Evolutionary conservation across 2,888 invertebrate genomes (phyloP).

Genomic region (Macaria notata): DNA sequence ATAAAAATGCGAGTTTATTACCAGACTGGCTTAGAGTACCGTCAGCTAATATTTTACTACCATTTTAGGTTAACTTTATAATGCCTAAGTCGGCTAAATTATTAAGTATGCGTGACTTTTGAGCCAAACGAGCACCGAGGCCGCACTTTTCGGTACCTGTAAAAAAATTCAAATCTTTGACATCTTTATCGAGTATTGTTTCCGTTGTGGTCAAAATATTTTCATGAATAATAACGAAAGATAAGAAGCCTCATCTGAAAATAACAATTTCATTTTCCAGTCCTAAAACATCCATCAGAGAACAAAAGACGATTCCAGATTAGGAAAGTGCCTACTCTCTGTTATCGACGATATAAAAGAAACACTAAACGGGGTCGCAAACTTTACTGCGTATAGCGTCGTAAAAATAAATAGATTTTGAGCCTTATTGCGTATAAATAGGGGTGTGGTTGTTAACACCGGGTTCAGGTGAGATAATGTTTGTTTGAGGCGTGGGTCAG

Average conservation of each 20-base stretch:
- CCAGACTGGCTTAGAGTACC: neutral
- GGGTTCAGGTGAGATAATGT: slow-evolving; percentile 35
- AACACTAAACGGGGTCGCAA: slow-evolving; percentile 32
- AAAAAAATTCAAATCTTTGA: no score
- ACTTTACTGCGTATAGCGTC: slow-evolving; percentile 28
- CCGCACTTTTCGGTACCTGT: no score
- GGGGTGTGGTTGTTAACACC: slow-evolving; percentile 25
- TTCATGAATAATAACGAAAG: no score
- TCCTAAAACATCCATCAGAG: slow-evolving; percentile 10
- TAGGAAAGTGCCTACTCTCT: slow-evolving; percentile 25
- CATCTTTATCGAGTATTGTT: no score
- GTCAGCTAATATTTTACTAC: no score
- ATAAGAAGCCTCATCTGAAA: no score
- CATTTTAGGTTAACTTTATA: no score
- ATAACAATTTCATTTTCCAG: neutral
- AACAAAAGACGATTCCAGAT: slow-evolving; percentile 21
- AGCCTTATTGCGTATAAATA: slow-evolving; percentile 30
- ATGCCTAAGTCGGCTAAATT: no score
- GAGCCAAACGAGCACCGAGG: no score
- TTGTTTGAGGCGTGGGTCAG: slow-evolving; percentile 14
- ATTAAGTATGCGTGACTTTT: no score
- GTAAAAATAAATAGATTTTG: slow-evolving; percentile 28
- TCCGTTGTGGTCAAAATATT: no score
- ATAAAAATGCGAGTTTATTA: neutral
- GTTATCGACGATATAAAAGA: slow-evolving; percentile 33